Percentiles rank a stretch among this genome's conserved stretches.
Evolutionary conservation across 2,113 vertebrate genomes (phyloP).

Genomic region (Psittacus erithacus): DNA sequence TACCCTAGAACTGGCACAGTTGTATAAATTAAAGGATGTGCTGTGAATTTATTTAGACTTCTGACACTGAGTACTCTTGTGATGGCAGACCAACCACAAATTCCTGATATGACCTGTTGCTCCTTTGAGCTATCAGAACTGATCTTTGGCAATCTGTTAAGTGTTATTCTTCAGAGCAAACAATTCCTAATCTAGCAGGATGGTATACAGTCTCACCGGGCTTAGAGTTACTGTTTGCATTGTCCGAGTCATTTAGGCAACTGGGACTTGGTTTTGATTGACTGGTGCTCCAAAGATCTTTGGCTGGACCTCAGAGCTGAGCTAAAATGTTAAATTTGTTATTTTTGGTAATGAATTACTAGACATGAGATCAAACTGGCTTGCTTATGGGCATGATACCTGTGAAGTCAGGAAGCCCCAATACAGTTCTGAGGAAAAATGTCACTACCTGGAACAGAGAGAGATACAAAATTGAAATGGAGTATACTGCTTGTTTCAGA

Average conservation of each 20-base stretch:
- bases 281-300: background rate
- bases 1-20: background rate
- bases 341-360: background rate
- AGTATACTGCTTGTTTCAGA: background rate
- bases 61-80: background rate
- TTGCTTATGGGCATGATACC: background rate
- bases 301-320: background rate
- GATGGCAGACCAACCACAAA: background rate
- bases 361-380: background rate
- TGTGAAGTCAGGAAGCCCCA: background rate
- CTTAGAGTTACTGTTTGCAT: background rate
- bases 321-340: background rate
- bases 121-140: background rate
- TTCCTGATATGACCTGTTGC: background rate
- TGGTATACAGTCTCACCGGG: background rate
- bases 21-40: background rate
- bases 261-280: background rate
- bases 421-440: background rate
- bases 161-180: background rate
- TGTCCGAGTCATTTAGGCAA: background rate
- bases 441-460: background rate
- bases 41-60: background rate
- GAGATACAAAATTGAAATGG: background rate
- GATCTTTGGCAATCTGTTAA: background rate
- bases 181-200: background rate